Base-by-base conservation (phyloP, 2,797 vertebrate species). In the Sylvilagus floridanus region DNA sequence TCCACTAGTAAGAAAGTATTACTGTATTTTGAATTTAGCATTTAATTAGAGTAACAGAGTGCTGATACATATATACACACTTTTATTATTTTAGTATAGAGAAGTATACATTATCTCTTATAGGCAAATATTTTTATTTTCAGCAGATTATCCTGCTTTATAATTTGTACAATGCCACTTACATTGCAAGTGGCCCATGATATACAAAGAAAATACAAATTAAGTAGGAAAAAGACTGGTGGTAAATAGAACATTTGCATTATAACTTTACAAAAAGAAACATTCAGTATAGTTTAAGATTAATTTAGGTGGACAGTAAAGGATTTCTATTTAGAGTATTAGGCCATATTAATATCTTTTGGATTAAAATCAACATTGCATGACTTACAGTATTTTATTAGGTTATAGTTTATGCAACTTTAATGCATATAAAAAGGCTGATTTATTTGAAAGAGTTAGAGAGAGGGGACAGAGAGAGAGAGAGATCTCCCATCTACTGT, bases 341-440 rank as follows among this genome's bases (percentile, higher is more conserved):
- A 84, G 62, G 32, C 16, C 69, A 22, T 16, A 19, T 54, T 81
- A 72, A 84, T 92, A 86, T 87, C 19, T 87, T 87, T 73, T 22
- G 30, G 7, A 12, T 81, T 91, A 28, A 87, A 83, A 68, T 93
- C 24, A 90, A 79, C 21, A 73, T 91, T 28, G 21, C 47, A 79
- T 79, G 78, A 52, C 42, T 37, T 54, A 0, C n/a, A 88, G 66
- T 87, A 57, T 95, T 88, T 92, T 84, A 88, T 87, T 78, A 88
- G 42, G 16, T 66, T 84, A 79, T 7, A 77, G 54, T 57, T 57
- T 17, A 16, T 57, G 54, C 54, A 57, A 57, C 17, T 57, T 57
- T 57, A 57, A 57, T 57, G 54, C 17, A 16, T 57, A 14, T 57
- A 4, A 57, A 57, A 57, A 57, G 13, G 17, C 17, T 57, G 16